phyloP scores from a whole-genome alignment of 2,797 vertebrate species.

The Onychomys torridus region DNA sequence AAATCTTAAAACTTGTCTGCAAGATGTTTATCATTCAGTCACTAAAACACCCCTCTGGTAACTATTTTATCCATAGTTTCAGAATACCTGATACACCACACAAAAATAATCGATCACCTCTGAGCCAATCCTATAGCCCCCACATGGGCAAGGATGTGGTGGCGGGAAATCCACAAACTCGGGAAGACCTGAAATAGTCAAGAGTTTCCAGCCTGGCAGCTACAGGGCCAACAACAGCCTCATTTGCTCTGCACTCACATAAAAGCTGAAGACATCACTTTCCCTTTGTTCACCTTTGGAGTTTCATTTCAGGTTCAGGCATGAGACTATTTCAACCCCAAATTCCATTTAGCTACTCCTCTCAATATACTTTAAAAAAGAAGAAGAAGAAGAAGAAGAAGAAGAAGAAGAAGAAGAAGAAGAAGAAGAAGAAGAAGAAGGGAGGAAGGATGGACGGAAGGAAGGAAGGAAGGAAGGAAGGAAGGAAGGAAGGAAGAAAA shows the following conservation, averaged over 20 bases:
- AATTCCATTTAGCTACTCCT: conserved; percentile 23
- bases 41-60: conserved; percentile 14
- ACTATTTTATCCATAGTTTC: conserved; percentile 22
- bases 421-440: too few relatives aligned
- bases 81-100: neutral
- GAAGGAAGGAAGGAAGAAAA: too few relatives aligned
- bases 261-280: conserved; percentile 34
- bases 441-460: too few relatives aligned
- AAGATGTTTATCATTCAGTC: neutral
- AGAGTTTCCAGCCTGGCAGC: neutral
- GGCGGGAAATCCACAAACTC: neutral
- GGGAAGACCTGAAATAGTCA: neutral
- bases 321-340: neutral
- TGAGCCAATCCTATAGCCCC: neutral
- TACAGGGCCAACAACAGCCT: neutral
- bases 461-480: too few relatives aligned
- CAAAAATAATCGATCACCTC: conserved; percentile 51
- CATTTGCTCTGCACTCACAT: neutral
- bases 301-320: neutral
- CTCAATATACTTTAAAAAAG: conserved; percentile 11
- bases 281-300: conserved; percentile 36
- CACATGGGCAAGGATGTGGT: neutral
- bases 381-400: too few relatives aligned
- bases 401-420: too few relatives aligned
- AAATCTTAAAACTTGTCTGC: conserved; percentile 6